Evolutionary conservation across 2,113 vertebrate genomes (phyloP).

Genomic region (Ptilorrhoa leucosticta): DNA sequence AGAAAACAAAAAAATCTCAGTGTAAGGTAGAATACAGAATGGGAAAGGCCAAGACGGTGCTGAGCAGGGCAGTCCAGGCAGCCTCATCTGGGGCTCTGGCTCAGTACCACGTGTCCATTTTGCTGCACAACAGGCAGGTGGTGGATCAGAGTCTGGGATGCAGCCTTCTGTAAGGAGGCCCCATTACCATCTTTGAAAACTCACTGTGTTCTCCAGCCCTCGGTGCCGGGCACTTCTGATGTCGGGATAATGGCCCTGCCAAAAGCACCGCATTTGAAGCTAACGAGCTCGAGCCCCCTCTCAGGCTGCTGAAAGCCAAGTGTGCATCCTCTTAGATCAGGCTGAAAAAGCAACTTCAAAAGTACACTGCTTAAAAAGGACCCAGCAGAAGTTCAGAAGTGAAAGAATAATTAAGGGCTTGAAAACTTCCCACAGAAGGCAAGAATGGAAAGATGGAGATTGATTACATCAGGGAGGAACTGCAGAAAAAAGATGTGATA

Average conservation of each 20-base stretch:
- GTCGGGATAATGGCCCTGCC: neutral
- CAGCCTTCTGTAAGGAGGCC: neutral
- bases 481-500: neutral
- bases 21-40: neutral
- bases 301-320: neutral
- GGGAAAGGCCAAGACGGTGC: fast-evolving
- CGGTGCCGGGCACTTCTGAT: neutral
- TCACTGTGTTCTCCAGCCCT: neutral
- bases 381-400: neutral
- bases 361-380: neutral
- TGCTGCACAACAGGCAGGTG: neutral
- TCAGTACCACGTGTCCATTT: fast-evolving
- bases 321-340: neutral
- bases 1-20: neutral
- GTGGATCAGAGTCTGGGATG: neutral
- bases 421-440: neutral
- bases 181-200: neutral
- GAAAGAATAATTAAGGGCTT: neutral
- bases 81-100: neutral
- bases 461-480: neutral
- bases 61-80: neutral
- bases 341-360: neutral
- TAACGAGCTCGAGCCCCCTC: neutral
- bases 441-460: neutral
- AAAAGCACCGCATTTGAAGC: neutral